These are phyloP conservation scores for Dasyurus viverrinus DNA, from an alignment of 2,113 vertebrate species.

Conservation along the genomic window DNA sequence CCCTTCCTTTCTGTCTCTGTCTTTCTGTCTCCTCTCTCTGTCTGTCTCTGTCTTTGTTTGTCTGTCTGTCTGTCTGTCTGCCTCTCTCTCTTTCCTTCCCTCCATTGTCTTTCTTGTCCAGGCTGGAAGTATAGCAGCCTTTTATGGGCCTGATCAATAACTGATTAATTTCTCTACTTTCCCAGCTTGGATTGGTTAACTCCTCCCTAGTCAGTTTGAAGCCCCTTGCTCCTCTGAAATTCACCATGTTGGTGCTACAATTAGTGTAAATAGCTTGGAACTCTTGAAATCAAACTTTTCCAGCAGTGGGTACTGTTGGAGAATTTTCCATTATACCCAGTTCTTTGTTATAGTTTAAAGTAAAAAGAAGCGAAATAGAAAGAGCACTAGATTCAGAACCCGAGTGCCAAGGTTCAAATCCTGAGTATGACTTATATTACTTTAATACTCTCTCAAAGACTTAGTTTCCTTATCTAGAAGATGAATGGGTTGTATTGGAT, in stretches of 20 bases:
- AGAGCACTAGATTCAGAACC: not conserved
- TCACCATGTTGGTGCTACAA: not conserved
- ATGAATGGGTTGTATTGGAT: not conserved
- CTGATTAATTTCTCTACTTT: not conserved
- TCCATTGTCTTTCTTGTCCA: not conserved
- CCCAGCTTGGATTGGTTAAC: not conserved
- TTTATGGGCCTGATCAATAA: not conserved
- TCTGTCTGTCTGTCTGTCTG: not conserved
- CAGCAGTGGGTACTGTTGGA: not conserved
- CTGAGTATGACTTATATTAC: not conserved
- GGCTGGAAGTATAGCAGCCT: not conserved
- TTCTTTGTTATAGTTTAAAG: not conserved
- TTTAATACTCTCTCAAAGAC: not conserved
- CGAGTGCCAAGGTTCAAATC: not conserved
- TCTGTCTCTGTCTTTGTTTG: no score
- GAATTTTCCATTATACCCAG: not conserved
- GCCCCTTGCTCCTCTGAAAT: not conserved
- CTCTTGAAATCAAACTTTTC: not conserved
- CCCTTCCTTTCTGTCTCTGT: not conserved
- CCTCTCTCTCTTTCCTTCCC: not conserved
- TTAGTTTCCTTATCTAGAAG: not conserved
- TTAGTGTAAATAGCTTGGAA: not conserved
- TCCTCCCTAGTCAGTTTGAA: not conserved
- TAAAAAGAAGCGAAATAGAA: not conserved
- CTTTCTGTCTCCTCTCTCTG: not conserved